Conservation (phyloP, 2,888 invertebrate genomes). For the Campoplex nolae region DNA sequence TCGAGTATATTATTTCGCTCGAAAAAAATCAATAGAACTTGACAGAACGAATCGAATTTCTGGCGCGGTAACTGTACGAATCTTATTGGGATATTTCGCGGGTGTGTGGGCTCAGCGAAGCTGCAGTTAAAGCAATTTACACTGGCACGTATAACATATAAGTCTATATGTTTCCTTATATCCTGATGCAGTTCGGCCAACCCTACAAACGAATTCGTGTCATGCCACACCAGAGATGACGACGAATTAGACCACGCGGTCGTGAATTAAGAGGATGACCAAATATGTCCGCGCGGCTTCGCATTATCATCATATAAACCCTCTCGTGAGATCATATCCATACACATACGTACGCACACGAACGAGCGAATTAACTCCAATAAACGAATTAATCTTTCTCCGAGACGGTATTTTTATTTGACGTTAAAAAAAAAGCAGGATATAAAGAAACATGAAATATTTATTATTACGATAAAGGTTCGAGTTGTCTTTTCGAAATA, state of each 20-base stretch:
- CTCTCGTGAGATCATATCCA: conserved; percentile 50
- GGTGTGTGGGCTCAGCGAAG: conserved; percentile 45
- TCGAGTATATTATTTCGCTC: background rate
- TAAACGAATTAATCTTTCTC: conserved; percentile 61
- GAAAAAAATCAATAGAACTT: background rate
- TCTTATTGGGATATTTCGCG: conserved; percentile 5
- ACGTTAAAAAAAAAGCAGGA: background rate
- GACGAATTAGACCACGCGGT: conserved; percentile 75
- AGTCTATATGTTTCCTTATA: conserved; percentile 2
- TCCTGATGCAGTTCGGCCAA: conserved; percentile 47
- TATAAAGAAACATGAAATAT: background rate
- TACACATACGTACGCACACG: conserved; percentile 17
- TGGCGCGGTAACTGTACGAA: background rate
- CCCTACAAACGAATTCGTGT: conserved; percentile 79
- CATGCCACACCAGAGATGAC: conserved; percentile 77
- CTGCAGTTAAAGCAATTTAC: conserved; percentile 59
- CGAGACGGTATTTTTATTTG: conserved; percentile 38
- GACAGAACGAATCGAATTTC: background rate
- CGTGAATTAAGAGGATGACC: conserved; percentile 79
- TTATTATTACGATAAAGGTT: background rate
- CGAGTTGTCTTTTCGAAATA: conserved; percentile 49
- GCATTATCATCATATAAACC: conserved; percentile 65
- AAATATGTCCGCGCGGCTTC: conserved; percentile 71
- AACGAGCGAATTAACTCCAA: conserved; percentile 64
- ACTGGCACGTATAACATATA: conserved; percentile 6